Evolutionary conservation across 2,888 invertebrate species (phyloP), one percentile per base, ranked within the genome.

Genomic region (Diarsia mendica): DNA sequence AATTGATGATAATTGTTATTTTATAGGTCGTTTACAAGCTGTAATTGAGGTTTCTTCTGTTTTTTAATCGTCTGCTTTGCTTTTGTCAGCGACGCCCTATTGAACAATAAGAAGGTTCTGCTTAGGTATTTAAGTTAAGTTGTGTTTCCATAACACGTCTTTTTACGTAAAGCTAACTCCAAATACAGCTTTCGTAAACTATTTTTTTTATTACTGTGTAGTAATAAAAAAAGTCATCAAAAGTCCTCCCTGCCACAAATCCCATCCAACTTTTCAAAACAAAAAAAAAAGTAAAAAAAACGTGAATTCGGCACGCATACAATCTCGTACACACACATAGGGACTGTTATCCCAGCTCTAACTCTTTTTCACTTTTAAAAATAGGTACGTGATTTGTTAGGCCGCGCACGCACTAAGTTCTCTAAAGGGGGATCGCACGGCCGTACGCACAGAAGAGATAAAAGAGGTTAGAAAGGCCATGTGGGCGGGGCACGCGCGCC

Each of bases 291-390:
- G 39, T 8, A 66, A 49, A 69, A 49, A 69, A 23, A 23, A 23
- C 63, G 58, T 5, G 51, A 48, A 70, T 65, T 67, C 55, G 48
- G 33, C 67, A 77, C 67, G 69, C 85, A 60, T 51, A 58, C 70
- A 80, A 72, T 79, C 64, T 71, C 48, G 67, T 70, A 72, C 60
- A 61, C 72, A 13, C 66, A 73, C 63, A 75, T 79, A 39, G 68
- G 60, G 65, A 77, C 51, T 73, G 69, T 75, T 79, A 75, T 68
- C 64, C 65, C 61, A 46, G 75, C 67, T 58, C 84, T 80, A 75
- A 75, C 66, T 48, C 74, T 81, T 83, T 80, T 87, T 68, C 65
- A 72, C 64, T 85, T 83, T 79, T 48, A 86, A 83, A 86, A 82
- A 83, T 80, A 77, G 70, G 70, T 76, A 11, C 51, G 82, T 60